Evolutionary conservation across 2,113 vertebrate species (phyloP), one percentile per base, ranked within the genome.

Genomic region (Malurus cyaneus): DNA sequence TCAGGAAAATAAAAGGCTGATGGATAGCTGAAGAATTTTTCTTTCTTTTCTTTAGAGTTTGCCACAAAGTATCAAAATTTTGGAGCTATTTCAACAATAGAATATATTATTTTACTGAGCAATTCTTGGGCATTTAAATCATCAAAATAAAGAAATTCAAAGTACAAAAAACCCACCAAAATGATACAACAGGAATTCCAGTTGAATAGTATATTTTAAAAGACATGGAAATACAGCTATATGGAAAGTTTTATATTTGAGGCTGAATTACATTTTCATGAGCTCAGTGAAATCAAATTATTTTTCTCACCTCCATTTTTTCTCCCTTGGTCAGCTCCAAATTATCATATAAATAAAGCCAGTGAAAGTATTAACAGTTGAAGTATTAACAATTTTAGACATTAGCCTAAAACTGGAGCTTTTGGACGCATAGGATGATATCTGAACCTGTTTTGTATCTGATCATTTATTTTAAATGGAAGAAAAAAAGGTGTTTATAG

Each of bases 1-100:
- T 56, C 57, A 80, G 62, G 92, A 95, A 97, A 95, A 92, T 90
- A 78, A 94, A 95, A 94, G 56, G 9, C 50, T 85, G 71, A 41
- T 81, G 80, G 34, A 71, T 65, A 72, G 39, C 78, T 70, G 18
- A 69, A 89, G 62, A 89, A 52, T 59, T 80, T 80, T 85, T 94
- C 31, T 72, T 77, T 41, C 81, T 78, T 84, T 78, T 28, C 83
- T 85, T 74, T 69, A 73, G 49, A 88, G 59, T 94, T 97, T 80
- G 6, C 53, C 81, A 62, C 88, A 96, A 95, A 93, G 34, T 39
- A 52, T 74, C 50, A 80, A 54, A 86, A 53, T 88, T 90, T 53
- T 90, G 32, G 73, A 81, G 71, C 50, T 52, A 57, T 76, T 96
- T 91, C 46, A 72, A 47, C 12, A 69, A 54, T 82, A 53, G 85